These are phyloP conservation scores for Romanogobio albipinnatus DNA, from an alignment of 2,113 vertebrate species.

Conservation along the genomic window DNA sequence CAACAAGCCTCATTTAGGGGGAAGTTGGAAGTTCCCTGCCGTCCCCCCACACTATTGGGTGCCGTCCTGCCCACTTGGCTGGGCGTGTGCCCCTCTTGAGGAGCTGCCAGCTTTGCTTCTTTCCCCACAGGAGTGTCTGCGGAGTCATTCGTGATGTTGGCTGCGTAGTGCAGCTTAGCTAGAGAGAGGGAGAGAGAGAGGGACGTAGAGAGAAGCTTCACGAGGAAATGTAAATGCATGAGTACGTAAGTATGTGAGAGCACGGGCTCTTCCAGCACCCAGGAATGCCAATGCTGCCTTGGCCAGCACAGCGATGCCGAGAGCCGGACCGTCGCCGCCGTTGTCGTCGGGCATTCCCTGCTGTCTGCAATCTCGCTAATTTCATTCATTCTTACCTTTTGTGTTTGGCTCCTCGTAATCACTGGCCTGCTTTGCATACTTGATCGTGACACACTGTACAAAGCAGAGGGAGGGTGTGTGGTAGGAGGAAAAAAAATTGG, in stretches of 20 bases:
- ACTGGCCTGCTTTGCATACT: conserved; percentile 73
- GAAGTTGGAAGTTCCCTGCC: conserved; percentile 50
- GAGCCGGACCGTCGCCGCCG: conserved; percentile 36
- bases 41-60: conserved; percentile 59
- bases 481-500: conserved; percentile 10
- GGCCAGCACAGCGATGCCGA: conserved; percentile 58
- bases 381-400: conserved; percentile 53
- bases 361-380: conserved; percentile 10
- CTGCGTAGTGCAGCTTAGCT: conserved; percentile 55
- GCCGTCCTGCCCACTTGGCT: conserved; percentile 54
- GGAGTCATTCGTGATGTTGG: conserved; percentile 66
- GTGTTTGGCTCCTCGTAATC: conserved; percentile 61
- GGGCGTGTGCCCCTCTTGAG: conserved; percentile 52
- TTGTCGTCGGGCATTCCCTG: background rate
- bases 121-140: conserved; percentile 61
- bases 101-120: conserved; percentile 64
- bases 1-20: conserved; percentile 56
- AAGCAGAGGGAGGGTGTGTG: conserved; percentile 51
- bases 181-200: conserved; percentile 58
- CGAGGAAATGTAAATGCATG: conserved; percentile 67
- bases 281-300: conserved; percentile 70
- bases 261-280: conserved; percentile 62
- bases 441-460: conserved; percentile 67
- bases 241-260: conserved; percentile 54
- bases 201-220: conserved; percentile 57